phyloP scores from a whole-genome alignment of 2,113 vertebrate genomes.

The Saimiri boliviensis region DNA sequence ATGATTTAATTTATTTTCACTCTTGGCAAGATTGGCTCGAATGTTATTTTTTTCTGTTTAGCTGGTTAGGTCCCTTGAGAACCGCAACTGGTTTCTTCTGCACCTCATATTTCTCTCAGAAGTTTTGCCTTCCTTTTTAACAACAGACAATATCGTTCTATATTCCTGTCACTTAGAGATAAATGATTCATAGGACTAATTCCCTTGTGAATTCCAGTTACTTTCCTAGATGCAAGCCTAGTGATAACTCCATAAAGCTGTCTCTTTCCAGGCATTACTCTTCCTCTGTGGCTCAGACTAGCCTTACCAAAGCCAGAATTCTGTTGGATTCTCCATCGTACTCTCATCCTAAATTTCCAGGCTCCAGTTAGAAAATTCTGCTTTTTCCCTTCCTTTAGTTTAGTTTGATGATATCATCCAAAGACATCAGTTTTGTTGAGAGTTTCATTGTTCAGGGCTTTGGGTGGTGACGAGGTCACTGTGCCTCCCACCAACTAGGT shows the following conservation, averaged over 20 bases:
- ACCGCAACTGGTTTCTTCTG: slow-evolving; percentile 84
- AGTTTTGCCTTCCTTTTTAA: slow-evolving; percentile 84
- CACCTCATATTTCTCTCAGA: slow-evolving; percentile 87
- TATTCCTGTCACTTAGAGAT: slow-evolving; percentile 87
- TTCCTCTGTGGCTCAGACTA: slow-evolving; percentile 82
- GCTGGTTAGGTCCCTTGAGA: slow-evolving; percentile 85
- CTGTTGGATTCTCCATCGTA: background rate
- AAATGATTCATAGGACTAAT: slow-evolving; percentile 88
- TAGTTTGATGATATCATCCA: background rate
- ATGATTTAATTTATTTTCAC: background rate
- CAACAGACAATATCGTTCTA: slow-evolving; percentile 85
- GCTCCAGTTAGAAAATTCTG: background rate
- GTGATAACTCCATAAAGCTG: slow-evolving; percentile 91
- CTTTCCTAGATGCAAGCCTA: slow-evolving; percentile 90
- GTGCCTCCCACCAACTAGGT: background rate
- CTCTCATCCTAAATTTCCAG: background rate
- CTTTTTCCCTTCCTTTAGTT: background rate
- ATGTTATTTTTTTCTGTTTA: slow-evolving; percentile 82
- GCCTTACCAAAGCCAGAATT: slow-evolving; percentile 82
- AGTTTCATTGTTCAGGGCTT: background rate
- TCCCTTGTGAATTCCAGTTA: slow-evolving; percentile 85
- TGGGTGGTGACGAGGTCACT: background rate
- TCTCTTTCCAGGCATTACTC: slow-evolving; percentile 83
- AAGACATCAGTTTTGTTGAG: background rate
- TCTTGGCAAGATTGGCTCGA: background rate